Evolutionary conservation across 2,888 invertebrate species (phyloP).

Genomic region (Tineola bisselliella): DNA sequence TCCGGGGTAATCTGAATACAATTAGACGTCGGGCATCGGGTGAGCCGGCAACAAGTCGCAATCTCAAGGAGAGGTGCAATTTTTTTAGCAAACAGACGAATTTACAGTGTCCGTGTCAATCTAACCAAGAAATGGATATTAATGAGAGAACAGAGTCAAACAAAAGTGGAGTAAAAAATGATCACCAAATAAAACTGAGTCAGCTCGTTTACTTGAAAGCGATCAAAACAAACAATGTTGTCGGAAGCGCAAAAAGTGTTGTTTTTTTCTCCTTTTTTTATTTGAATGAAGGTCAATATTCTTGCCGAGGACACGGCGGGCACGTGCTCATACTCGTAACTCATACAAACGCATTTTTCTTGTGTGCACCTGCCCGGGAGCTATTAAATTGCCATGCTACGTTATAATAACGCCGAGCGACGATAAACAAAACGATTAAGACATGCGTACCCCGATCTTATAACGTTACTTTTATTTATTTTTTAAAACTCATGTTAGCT

Average conservation of each 20-base stretch:
- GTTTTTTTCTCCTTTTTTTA: conserved; percentile 37
- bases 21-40: conserved; percentile 50
- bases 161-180: not conserved
- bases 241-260: conserved; percentile 44
- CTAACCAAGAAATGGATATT: too few relatives aligned
- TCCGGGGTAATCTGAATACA: conserved; percentile 63
- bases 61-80: not conserved
- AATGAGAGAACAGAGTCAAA: not conserved
- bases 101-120: too few relatives aligned
- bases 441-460: not conserved
- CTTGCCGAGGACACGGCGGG: conserved; percentile 55
- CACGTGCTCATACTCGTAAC: conserved; percentile 45
- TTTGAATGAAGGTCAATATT: conserved; percentile 48
- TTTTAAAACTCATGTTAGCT: too few relatives aligned
- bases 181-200: conserved; percentile 21
- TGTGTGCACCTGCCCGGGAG: conserved; percentile 8
- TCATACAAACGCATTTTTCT: conserved; percentile 6
- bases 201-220: conserved; percentile 52
- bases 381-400: conserved; percentile 4
- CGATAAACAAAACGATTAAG: not conserved
- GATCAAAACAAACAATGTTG: conserved; percentile 60
- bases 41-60: conserved; percentile 45
- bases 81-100: not conserved
- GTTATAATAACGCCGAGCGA: not conserved
- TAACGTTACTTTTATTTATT: not conserved